phyloP scores from a whole-genome alignment of 2,113 vertebrate species.

The Narcine bancroftii region DNA sequence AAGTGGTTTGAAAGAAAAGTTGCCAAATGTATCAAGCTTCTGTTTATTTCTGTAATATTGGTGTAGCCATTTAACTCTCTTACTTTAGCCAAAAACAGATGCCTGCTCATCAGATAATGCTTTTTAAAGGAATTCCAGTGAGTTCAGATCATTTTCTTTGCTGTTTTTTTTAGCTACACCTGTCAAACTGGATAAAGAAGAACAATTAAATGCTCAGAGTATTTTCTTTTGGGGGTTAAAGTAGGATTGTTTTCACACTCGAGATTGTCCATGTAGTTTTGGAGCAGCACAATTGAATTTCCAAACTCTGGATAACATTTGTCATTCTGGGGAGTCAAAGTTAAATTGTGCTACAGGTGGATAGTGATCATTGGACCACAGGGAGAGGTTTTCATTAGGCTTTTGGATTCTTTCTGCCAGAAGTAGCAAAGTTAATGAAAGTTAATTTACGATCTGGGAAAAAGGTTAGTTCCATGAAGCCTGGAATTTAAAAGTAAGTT shows the following conservation, averaged over 20 bases:
- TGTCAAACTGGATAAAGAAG: neutral
- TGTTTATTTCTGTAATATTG: neutral
- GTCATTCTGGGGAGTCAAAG: neutral
- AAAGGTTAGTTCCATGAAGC: neutral
- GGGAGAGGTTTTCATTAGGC: neutral
- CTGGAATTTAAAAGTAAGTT: neutral
- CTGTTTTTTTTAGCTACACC: neutral
- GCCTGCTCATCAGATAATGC: neutral
- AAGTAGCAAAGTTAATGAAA: constrained; percentile 14
- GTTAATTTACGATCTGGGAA: constrained; percentile 1
- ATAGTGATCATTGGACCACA: neutral
- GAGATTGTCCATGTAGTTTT: neutral
- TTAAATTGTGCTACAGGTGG: neutral
- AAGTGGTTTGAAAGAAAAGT: neutral
- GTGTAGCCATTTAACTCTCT: neutral
- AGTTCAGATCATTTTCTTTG: neutral
- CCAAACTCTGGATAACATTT: neutral
- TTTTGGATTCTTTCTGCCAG: constrained; percentile 8
- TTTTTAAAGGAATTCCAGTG: neutral
- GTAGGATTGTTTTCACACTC: neutral
- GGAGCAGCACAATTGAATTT: neutral
- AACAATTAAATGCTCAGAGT: neutral
- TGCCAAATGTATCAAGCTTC: neutral
- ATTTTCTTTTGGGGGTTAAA: neutral
- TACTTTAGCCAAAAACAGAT: constrained; percentile 19